phyloP scores from a whole-genome alignment of 1,140 invertebrate species.

The Forficula auricularia region DNA sequence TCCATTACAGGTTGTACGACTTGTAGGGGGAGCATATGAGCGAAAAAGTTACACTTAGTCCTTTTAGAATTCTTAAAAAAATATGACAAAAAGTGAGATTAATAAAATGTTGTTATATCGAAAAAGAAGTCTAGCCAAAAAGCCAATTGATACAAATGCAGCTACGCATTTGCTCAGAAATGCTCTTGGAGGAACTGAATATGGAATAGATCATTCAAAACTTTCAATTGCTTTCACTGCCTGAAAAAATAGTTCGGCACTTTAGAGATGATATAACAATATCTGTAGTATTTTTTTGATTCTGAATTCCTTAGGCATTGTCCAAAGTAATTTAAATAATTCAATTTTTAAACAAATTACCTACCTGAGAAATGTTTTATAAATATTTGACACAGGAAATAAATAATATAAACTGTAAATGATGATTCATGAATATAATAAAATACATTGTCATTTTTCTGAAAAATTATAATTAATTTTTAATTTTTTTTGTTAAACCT shows the following conservation, averaged over 20 bases:
- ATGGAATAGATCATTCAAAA: slow-evolving; percentile 71
- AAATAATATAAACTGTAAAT: too few species aligned
- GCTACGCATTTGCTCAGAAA: slow-evolving; percentile 86
- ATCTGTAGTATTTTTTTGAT: slow-evolving; percentile 74
- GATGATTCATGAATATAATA: too few species aligned
- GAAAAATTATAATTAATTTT: too few species aligned
- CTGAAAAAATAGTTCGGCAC: slow-evolving; percentile 62
- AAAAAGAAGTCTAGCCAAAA: slow-evolving; percentile 50
- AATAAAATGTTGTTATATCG: slow-evolving; percentile 55
- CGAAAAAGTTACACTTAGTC: slow-evolving; percentile 67
- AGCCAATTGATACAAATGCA: slow-evolving; percentile 76
- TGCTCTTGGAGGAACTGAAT: slow-evolving; percentile 77
- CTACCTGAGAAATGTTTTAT: too few species aligned
- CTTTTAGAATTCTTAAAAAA: slow-evolving; percentile 49
- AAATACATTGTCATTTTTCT: too few species aligned
- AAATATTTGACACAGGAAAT: too few species aligned
- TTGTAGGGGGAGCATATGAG: slow-evolving; percentile 90
- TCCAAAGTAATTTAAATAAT: slow-evolving; percentile 23
- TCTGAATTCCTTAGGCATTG: slow-evolving; percentile 64
- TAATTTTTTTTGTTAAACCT: too few species aligned
- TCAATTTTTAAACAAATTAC: too few species aligned
- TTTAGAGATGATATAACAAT: slow-evolving; percentile 86
- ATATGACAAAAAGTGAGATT: slow-evolving; percentile 59
- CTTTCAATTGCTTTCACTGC: slow-evolving; percentile 71
- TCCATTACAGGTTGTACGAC: slow-evolving; percentile 51